A percentile compares a stretch with the other conserved stretches of the same genome.
These are phyloP conservation scores for Troilus luridus DNA, from an alignment of 2,888 invertebrate species.

Conservation along the genomic window DNA sequence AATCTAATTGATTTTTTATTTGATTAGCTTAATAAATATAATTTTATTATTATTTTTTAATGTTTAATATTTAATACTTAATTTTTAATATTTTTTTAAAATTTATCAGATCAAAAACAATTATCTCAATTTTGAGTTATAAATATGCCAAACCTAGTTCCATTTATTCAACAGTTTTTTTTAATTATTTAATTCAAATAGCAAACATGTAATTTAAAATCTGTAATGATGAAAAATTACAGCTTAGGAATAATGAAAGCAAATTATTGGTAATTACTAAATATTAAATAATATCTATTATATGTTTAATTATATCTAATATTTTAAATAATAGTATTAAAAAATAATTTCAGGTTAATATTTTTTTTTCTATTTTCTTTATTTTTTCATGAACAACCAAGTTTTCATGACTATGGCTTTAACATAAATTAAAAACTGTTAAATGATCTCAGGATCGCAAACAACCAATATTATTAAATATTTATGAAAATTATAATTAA, in stretches of 20 bases:
- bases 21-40: no score
- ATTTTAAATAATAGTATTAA: not conserved
- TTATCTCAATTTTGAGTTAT: no score
- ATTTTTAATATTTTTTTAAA: no score
- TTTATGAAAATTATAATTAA: constrained; percentile 25
- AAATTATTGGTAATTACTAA: not conserved
- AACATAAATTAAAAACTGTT: not conserved
- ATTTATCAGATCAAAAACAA: not conserved
- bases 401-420: not conserved
- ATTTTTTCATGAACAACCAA: not conserved
- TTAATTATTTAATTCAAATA: not conserved
- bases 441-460: not conserved
- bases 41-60: no score
- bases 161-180: not conserved
- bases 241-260: not conserved
- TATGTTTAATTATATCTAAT: no score
- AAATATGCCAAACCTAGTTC: no score
- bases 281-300: no score
- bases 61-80: no score
- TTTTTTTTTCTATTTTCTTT: no score
- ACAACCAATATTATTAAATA: not conserved
- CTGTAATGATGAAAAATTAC: not conserved
- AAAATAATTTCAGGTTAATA: no score
- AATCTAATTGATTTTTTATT: no score
- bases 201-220: not conserved